Evolutionary conservation across 1,140 invertebrate genomes (phyloP), one percentile per base, ranked within the genome.

Genomic region (Anadara kagoshimensis): DNA sequence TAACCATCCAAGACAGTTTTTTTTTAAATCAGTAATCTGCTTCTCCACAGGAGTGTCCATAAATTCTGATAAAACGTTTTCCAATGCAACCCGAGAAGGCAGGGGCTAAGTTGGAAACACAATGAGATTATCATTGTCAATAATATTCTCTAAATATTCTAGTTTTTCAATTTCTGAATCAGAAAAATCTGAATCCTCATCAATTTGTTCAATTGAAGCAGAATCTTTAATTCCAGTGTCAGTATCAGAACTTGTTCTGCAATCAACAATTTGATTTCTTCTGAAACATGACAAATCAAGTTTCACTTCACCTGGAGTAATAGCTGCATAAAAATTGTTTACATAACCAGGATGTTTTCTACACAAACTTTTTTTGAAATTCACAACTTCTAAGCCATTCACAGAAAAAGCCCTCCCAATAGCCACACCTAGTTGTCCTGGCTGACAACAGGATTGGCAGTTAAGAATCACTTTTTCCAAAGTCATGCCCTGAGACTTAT

Each of bases 361-460:
- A 41, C 57, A 59, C 29, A 59, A 43, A 18, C 1, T 12, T 36
- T 41, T 59, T 43, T 59, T 5, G 11, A 59, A 43, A 2, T 41
- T 59, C 5, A 41, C 0, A 20, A 59, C 29, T 59, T 29, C 2
- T 1, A 43, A 14, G 11, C 29, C 57, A n/a, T 59, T 29, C 7
- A 43, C 24, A 29, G 1, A 4, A 4, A 12, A 14, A 4, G 62
- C 58, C 47, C 67, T 49, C 10, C 70, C 69, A 0, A 77, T 44
- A 18, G 75, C 75, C 5, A 77, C 65, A 56, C 75, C 70, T 29
- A 77, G 18, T 41, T 77, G 75, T 54, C 75, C 75, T 41, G 69
- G 65, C 20, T 73, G 51, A 24, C 29, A 47, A 20, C 54, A 45
- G 44, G 45, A 20, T 26, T 63, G 20, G 43, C 75, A 73, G 47